Evolutionary conservation across 2,888 invertebrate species (phyloP).

Genomic region (Pteria penguin): DNA sequence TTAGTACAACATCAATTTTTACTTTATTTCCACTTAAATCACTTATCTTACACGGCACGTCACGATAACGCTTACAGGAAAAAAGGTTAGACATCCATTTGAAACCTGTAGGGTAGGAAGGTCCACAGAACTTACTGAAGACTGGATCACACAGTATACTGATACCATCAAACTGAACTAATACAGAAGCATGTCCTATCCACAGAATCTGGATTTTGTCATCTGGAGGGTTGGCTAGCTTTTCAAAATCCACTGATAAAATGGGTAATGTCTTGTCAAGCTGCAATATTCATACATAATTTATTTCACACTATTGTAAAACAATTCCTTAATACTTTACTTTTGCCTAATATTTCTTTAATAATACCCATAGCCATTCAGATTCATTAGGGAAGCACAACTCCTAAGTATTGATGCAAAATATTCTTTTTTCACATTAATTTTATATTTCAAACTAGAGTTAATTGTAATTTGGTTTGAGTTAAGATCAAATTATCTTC

Average conservation of each 20-base stretch:
- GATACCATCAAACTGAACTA: slow-evolving; percentile 80
- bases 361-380: too few species aligned
- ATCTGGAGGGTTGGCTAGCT: slow-evolving; percentile 57
- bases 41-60: slow-evolving; percentile 72
- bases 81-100: slow-evolving; percentile 54
- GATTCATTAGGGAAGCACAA: too few species aligned
- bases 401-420: too few species aligned
- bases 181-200: slow-evolving; percentile 82
- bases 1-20: slow-evolving; percentile 79
- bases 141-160: slow-evolving; percentile 81
- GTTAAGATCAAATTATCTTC: too few species aligned
- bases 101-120: slow-evolving; percentile 38
- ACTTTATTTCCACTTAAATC: slow-evolving; percentile 80
- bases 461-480: too few species aligned
- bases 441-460: too few species aligned
- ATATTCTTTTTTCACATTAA: too few species aligned
- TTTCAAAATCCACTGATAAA: slow-evolving; percentile 65
- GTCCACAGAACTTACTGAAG: slow-evolving; percentile 79
- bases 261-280: slow-evolving; percentile 74
- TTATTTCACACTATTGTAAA: background rate
- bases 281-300: slow-evolving; percentile 40
- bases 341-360: background rate
- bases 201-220: slow-evolving; percentile 78
- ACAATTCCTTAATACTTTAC: background rate
- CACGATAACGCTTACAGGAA: slow-evolving; percentile 79